phyloP scores from a whole-genome alignment of 2,888 invertebrate genomes.

The Drosophila monieri region DNA sequence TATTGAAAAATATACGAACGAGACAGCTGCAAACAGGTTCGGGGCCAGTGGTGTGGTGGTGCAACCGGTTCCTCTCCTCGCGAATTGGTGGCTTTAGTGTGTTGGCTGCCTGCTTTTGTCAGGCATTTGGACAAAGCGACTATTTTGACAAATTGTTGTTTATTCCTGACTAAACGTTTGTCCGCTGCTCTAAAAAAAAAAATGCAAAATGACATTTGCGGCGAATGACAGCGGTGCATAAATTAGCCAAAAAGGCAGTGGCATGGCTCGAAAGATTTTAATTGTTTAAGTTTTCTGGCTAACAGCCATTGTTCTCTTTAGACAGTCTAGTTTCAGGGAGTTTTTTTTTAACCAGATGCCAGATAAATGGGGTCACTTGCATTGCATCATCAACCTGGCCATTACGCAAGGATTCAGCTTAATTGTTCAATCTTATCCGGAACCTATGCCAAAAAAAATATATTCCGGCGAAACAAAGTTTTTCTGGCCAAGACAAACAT shows the following conservation, averaged over 20 bases:
- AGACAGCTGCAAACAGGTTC: constrained; percentile 76
- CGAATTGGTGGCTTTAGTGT: neutral
- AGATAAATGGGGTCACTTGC: neutral
- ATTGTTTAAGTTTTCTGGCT: neutral
- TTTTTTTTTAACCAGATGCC: too few relatives aligned
- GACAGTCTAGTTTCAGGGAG: too few relatives aligned
- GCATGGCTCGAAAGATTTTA: neutral
- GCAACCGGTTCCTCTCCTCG: constrained; percentile 37
- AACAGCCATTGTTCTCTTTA: neutral
- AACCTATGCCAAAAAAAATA: constrained; percentile 31
- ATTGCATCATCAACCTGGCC: constrained; percentile 5
- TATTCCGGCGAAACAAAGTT: constrained; percentile 45
- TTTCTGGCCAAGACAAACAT: constrained; percentile 36
- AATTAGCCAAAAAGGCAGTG: constrained; percentile 36
- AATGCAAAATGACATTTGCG: constrained; percentile 45
- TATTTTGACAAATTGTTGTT: constrained; percentile 55
- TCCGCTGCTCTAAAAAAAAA: constrained; percentile 31
- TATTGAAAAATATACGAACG: constrained; percentile 60
- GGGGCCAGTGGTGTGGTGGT: constrained; percentile 2
- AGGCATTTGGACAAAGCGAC: constrained; percentile 37
- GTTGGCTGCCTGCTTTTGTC: constrained; percentile 16
- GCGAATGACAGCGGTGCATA: constrained; percentile 53
- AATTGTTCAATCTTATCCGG: constrained; percentile 24
- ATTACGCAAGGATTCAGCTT: constrained; percentile 9
- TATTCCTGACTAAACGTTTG: constrained; percentile 70